phyloP scores from a whole-genome alignment of 2,888 invertebrate genomes.

The Neoaliturus tenellus region DNA sequence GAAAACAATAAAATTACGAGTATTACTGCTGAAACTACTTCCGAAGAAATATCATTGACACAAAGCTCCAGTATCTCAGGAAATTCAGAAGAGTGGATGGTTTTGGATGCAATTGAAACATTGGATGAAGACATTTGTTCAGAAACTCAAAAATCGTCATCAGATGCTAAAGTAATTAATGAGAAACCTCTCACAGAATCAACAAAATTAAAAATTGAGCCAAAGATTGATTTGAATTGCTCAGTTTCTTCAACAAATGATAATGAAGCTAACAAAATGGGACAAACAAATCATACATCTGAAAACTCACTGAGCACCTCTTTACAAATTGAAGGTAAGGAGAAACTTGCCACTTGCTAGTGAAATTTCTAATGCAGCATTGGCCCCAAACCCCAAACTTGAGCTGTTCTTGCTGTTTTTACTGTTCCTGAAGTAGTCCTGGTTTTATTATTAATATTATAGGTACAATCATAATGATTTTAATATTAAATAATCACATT shows the following conservation, averaged over 20 bases:
- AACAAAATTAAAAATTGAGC: not conserved
- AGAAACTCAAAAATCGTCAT: not conserved
- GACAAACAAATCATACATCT: too few species aligned
- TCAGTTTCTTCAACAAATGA: not conserved
- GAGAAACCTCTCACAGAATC: not conserved
- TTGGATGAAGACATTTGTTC: not conserved
- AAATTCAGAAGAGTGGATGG: constrained; percentile 28
- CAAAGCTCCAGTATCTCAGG: not conserved
- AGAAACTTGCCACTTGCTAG: not conserved
- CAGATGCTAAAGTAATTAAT: not conserved
- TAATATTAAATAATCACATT: too few species aligned
- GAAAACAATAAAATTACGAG: not conserved
- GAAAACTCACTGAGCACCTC: not conserved
- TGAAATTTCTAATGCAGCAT: too few species aligned
- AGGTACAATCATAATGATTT: too few species aligned
- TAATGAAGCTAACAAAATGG: not conserved
- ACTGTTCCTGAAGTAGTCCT: too few species aligned
- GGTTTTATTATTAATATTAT: too few species aligned
- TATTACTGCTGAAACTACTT: not conserved
- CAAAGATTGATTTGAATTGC: not conserved
- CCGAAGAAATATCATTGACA: not conserved
- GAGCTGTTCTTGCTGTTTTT: too few species aligned
- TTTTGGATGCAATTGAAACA: constrained; percentile 20
- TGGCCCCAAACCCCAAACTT: too few species aligned
- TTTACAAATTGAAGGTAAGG: not conserved